These are phyloP conservation scores for Epinotia nisella DNA, from an alignment of 2,888 invertebrate genomes.

Conservation along the genomic window DNA sequence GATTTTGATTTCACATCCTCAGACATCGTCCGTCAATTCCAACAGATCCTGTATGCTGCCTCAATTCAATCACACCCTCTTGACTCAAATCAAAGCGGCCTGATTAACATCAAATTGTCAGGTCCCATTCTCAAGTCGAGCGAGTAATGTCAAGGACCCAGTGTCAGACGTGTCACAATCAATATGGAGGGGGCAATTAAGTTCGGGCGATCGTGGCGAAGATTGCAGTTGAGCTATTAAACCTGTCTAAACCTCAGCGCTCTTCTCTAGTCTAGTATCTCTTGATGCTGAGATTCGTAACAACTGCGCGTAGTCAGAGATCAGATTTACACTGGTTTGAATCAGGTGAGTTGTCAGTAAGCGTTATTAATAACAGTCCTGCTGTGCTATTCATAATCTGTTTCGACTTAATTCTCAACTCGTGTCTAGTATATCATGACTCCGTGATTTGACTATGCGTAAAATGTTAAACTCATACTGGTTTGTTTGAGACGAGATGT, in stretches of 20 bases:
- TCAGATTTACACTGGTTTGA: not conserved
- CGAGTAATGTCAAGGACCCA: slow-evolving; percentile 17
- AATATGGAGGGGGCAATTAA: slow-evolving; percentile 22
- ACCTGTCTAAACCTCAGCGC: not conserved
- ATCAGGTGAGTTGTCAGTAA: too few relatives aligned
- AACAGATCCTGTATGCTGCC: not conserved
- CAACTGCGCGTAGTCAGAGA: not conserved
- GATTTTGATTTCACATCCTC: too few relatives aligned
- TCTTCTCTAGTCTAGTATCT: not conserved
- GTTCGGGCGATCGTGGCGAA: not conserved
- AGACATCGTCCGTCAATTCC: too few relatives aligned
- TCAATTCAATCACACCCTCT: slow-evolving; percentile 17
- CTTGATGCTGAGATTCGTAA: not conserved
- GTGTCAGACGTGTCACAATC: slow-evolving; percentile 19
- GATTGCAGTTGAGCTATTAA: not conserved
- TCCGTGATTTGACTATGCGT: too few relatives aligned
- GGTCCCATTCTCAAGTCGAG: slow-evolving; percentile 25
- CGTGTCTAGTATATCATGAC: too few relatives aligned
- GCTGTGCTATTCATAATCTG: too few relatives aligned
- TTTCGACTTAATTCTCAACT: too few relatives aligned
- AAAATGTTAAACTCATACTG: too few relatives aligned
- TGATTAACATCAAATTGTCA: slow-evolving; percentile 22
- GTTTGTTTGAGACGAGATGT: too few relatives aligned
- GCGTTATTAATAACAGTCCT: too few relatives aligned
- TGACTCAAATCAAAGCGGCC: slow-evolving; percentile 2